Base-by-base conservation (phyloP, 2,797 vertebrate species). In the Botia almorhae region DNA sequence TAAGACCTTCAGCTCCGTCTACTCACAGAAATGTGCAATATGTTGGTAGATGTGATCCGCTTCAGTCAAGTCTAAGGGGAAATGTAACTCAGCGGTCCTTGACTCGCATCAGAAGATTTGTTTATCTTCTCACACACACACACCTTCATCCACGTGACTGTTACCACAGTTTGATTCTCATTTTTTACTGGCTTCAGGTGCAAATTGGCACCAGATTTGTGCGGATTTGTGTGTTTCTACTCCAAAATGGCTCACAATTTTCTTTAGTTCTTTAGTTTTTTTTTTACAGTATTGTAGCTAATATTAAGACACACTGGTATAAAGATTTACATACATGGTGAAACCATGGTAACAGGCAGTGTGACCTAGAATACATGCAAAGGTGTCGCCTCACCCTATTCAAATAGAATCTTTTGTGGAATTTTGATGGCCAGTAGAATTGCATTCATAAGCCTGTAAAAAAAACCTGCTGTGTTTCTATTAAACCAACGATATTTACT, bases 361-460 rank as follows among this genome's bases (percentile, higher is more conserved):
- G 81, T 83, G 83, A 51, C 65, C 63, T 71, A 80, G 82, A 87
- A 79, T 13, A 6, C 70, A 93, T 92, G 91, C 93, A 94, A 95
- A 93, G 63, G 43, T 19, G 50, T 39, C 64, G 19, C 69, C 72
- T 87, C 29, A 73, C 87, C 77, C 80, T 85, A 95, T 93, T 93
- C 90, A 94, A 95, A 94, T 19, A 0, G 0, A 72, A 10, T 61
- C 17, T 86, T 82, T 82, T 77, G 56, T 83, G 75, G 46, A 77
- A 88, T 72, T 87, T 89, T 80, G 87, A 84, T 61, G 43, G 43
- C 19, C 58, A 64, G 23, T 33, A 29, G 51, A 23, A 29, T 89
- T 82, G 81, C 76, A 81, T 29, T 29, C 29, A 29, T 29, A 29
- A 29, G 29, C 29, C 29, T 29, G 29, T 29, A 4, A 29, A 29